These are phyloP conservation scores for Neodiprion lecontei DNA, from an alignment of 1,140 invertebrate species.

Conservation along the genomic window DNA sequence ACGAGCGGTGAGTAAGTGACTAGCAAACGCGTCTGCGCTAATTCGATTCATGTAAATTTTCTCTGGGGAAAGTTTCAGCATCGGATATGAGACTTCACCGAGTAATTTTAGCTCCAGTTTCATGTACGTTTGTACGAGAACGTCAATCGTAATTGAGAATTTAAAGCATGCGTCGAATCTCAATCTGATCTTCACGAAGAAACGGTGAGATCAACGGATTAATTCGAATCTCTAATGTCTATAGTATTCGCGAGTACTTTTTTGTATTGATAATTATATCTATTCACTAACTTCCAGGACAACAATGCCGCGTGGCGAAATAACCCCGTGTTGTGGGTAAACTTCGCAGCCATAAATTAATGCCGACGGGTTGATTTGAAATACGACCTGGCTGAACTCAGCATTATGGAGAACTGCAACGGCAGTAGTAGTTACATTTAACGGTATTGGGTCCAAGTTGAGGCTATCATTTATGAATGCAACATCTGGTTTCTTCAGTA, in stretches of 20 bases:
- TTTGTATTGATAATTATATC: neutral
- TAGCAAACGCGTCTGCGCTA: slow-evolving; percentile 31
- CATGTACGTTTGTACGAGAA: slow-evolving; percentile 24
- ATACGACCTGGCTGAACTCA: slow-evolving; percentile 29
- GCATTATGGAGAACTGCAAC: slow-evolving; percentile 30
- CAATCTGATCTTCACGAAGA: slow-evolving; percentile 13
- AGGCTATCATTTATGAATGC: slow-evolving; percentile 20
- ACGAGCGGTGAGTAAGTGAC: slow-evolving; percentile 27
- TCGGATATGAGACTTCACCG: slow-evolving; percentile 39
- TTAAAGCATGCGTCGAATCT: slow-evolving; percentile 28
- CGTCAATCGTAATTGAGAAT: slow-evolving; percentile 22
- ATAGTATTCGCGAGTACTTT: too few species aligned
- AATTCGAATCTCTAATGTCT: too few species aligned
- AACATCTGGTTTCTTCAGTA: slow-evolving; percentile 15
- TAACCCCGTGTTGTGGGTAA: slow-evolving; percentile 31
- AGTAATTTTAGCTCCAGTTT: slow-evolving; percentile 29
- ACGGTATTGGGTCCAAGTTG: slow-evolving; percentile 31
- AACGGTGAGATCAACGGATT: neutral
- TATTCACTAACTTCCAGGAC: slow-evolving; percentile 20
- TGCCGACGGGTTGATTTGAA: slow-evolving; percentile 26
- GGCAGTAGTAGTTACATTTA: slow-evolving; percentile 33
- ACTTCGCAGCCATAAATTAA: slow-evolving; percentile 31
- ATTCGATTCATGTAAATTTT: slow-evolving; percentile 37
- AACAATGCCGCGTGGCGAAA: slow-evolving; percentile 33
- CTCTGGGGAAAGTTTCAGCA: slow-evolving; percentile 35